Percentiles rank a stretch among this genome's conserved stretches.
Conservation (phyloP, 2,113 vertebrate species). For the Platycercus adscitus region DNA sequence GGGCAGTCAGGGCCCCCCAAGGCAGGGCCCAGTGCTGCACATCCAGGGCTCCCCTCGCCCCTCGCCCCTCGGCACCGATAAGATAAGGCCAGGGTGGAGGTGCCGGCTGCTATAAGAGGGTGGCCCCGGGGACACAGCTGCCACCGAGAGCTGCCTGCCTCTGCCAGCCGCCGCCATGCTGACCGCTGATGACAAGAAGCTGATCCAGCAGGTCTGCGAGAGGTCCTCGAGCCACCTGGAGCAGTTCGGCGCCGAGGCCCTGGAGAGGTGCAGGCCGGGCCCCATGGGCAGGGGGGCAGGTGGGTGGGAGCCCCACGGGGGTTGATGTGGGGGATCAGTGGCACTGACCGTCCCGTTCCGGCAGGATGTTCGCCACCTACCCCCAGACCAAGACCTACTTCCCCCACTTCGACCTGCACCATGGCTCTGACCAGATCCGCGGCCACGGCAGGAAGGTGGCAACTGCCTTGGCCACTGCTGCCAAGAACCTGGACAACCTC, state of each 20-base stretch:
- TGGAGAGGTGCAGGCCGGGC: conserved; percentile 74
- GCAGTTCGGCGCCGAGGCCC: conserved; percentile 59
- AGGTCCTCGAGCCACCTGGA: conserved; percentile 28
- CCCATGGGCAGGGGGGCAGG: rapidly evolving
- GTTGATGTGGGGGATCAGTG: rapidly evolving
- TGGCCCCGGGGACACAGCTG: rapidly evolving
- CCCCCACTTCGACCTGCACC: conserved; percentile 73
- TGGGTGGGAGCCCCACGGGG: rapidly evolving
- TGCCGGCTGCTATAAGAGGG: not conserved
- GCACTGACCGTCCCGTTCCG: not conserved
- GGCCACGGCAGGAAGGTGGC: conserved; percentile 78
- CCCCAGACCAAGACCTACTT: conserved; percentile 86
- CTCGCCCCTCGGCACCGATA: not conserved
- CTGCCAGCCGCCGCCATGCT: conserved; percentile 52
- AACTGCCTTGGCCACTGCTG: conserved; percentile 39
- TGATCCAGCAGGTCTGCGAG: conserved; percentile 72
- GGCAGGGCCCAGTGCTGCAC: not conserved
- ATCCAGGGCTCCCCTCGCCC: not conserved
- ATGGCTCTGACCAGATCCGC: conserved; percentile 60
- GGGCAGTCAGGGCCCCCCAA: not conserved
- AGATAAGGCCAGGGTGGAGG: conserved; percentile 2
- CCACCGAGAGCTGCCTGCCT: not conserved
- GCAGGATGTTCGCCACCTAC: conserved; percentile 67
- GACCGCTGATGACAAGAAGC: conserved; percentile 65
- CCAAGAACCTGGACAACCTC: conserved; percentile 74